A percentile compares a stretch with the other conserved stretches of the same genome.
Conservation (phyloP, 2,797 vertebrate genomes). For the Anniella stebbinsi region DNA sequence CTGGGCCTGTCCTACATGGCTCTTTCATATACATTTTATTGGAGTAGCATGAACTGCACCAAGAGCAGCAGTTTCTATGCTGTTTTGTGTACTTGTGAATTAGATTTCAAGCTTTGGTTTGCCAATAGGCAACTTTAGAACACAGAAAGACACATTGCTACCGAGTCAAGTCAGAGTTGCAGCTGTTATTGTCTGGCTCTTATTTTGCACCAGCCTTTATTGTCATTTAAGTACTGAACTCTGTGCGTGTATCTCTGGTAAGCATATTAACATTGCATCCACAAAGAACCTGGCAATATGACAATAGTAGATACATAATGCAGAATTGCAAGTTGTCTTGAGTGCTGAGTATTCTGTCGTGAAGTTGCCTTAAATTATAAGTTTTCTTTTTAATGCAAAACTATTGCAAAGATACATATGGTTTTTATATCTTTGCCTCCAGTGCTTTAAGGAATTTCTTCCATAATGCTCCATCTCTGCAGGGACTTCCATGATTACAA, state of each 20-base stretch:
- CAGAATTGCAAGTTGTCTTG: conserved; percentile 42
- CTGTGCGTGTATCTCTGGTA: background rate
- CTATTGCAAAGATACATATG: conserved; percentile 46
- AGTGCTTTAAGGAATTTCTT: conserved; percentile 53
- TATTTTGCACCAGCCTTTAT: background rate
- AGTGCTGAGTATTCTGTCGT: conserved; percentile 49
- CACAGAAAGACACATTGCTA: background rate
- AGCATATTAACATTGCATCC: background rate
- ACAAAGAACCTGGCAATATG: background rate
- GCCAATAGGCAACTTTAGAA: background rate
- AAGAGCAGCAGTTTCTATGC: background rate
- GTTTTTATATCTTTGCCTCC: conserved; percentile 58
- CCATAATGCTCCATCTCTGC: conserved; percentile 23
- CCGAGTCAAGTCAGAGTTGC: background rate
- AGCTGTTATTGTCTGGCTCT: background rate
- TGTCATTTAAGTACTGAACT: background rate
- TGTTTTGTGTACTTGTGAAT: background rate
- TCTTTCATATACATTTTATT: background rate
- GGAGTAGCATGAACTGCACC: background rate
- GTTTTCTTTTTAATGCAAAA: conserved; percentile 53
- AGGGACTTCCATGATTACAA: background rate
- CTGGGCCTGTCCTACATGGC: too few relatives aligned
- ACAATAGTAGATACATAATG: background rate
- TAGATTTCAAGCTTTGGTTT: background rate
- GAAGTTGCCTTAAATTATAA: conserved; percentile 41